Evolutionary conservation across 2,888 invertebrate genomes (phyloP), one percentile per base, ranked within the genome.

Genomic region (Pediacus dermestoides): DNA sequence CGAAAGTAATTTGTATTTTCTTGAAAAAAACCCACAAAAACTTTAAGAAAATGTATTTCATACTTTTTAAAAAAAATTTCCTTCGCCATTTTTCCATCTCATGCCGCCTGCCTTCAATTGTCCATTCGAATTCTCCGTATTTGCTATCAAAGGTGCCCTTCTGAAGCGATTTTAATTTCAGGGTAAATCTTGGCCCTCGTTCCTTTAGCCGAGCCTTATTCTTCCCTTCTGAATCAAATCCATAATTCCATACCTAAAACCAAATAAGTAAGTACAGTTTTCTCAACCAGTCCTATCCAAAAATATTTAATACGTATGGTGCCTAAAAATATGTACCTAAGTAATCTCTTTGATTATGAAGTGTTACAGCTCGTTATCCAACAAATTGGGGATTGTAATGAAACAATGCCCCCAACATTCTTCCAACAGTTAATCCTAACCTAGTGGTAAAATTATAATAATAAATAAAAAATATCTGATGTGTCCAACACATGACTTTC

Each of bases 271-370:
- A n/a, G n/a, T n/a, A n/a, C n/a, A n/a, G n/a, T n/a, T n/a, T n/a
- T 50, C n/a, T n/a, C n/a, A n/a, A n/a, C n/a, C n/a, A n/a, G n/a
- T n/a, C n/a, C n/a, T n/a, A n/a, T n/a, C n/a, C n/a, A n/a, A n/a
- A n/a, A n/a, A n/a, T n/a, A n/a, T n/a, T n/a, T n/a, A n/a, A n/a
- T n/a, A n/a, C n/a, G n/a, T n/a, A 70, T 99, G 96, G 70, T 99
- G 96, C 38, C 99, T 80, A 67, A 99, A 96, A 73, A 99, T 99
- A 56, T n/a, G n/a, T n/a, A n/a, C n/a, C n/a, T n/a, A 97, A 90
- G 64, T 89, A 97, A 73, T 97, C 96, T 39, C 96, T 76, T 68
- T 97, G 96, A 71, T 97, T 97, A 70, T 97, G 97, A 67, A 97
- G 94, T 14, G 96, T 95, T 44, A 92, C 90, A 0, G 84, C 90